Conservation (phyloP, 2,113 vertebrate species). For the Ammospiza nelsoni region DNA sequence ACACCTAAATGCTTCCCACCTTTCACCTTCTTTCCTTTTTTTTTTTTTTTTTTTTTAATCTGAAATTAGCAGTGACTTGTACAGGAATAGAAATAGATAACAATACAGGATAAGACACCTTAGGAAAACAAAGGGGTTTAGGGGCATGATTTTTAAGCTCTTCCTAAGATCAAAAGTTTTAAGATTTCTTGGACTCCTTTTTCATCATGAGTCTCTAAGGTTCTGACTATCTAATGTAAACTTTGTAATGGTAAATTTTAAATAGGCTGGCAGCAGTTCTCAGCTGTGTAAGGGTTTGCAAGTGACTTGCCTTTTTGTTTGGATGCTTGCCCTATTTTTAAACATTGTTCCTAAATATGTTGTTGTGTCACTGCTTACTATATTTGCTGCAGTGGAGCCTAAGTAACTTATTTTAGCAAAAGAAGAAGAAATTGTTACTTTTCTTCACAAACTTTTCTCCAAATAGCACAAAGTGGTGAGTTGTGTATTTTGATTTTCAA, state of each 20-base stretch:
- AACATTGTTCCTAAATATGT: neutral
- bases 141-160: neutral
- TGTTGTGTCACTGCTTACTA: neutral
- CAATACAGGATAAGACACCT: neutral
- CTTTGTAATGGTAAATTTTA: neutral
- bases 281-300: neutral
- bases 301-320: neutral
- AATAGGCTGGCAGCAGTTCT: neutral
- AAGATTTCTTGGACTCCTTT: neutral
- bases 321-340: conserved; percentile 15
- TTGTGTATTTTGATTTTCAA: neutral
- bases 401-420: neutral
- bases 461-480: neutral
- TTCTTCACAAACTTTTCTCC: neutral
- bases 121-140: neutral
- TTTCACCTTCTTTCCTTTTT: neutral
- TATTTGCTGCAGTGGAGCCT: neutral
- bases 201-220: neutral
- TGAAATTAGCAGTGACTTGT: neutral
- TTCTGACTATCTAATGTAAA: neutral
- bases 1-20: neutral
- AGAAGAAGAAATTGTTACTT: neutral
- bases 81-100: neutral
- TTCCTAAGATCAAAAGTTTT: neutral
- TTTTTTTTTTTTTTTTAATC: neutral